Conservation (phyloP, 1,140 invertebrate genomes). For the Mya arenaria region DNA sequence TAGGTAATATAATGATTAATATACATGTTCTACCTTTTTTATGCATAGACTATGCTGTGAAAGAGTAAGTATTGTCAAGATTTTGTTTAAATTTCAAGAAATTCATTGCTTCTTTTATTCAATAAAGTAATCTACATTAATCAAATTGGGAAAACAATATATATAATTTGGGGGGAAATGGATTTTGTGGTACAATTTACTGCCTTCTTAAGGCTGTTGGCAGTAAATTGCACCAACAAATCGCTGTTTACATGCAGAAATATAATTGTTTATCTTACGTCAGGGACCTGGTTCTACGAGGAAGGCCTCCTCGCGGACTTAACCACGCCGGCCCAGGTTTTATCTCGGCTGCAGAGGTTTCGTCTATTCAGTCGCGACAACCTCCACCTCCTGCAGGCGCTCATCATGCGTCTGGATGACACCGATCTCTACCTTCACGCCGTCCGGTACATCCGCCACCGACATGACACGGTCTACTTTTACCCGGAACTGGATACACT, state of each 20-base stretch:
- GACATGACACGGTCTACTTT: conserved; percentile 38
- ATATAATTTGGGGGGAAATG: background rate
- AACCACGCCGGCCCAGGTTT: background rate
- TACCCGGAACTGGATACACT: conserved; percentile 13
- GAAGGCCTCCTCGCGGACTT: conserved; percentile 7
- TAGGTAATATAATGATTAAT: no score
- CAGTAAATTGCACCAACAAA: background rate
- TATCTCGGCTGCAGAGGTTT: background rate
- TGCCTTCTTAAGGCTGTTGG: background rate
- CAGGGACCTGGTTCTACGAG: conserved; percentile 1
- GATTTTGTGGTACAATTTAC: background rate
- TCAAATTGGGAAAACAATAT: background rate
- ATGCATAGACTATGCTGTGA: no score
- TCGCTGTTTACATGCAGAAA: background rate
- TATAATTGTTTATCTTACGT: background rate
- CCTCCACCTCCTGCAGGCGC: conserved; percentile 11
- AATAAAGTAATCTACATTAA: no score
- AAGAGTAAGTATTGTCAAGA: no score
- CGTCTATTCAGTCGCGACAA: conserved; percentile 31
- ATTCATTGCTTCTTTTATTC: no score
- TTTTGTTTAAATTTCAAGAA: no score
- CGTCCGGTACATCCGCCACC: conserved; percentile 27
- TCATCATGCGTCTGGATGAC: conserved; percentile 42
- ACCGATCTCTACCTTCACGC: conserved; percentile 14
- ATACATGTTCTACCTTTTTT: no score